A percentile compares a stretch with the other conserved stretches of the same genome.
phyloP scores from a whole-genome alignment of 2,113 vertebrate species.

The Eidolon helvum region DNA sequence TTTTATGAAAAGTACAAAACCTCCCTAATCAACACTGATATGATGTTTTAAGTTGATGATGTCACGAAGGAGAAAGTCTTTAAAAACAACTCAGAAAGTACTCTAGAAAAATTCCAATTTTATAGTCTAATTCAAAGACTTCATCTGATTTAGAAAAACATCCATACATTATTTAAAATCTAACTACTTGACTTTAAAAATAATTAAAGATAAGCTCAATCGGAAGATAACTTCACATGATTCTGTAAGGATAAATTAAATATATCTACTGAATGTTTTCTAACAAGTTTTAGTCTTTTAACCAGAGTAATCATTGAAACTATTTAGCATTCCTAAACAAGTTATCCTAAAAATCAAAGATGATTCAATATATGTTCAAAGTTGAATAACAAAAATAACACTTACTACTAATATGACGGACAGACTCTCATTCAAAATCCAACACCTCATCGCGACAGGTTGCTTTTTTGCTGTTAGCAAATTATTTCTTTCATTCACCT shows the following conservation, averaged over 20 bases:
- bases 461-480: conserved; percentile 31
- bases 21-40: neutral
- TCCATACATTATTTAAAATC: conserved; percentile 64
- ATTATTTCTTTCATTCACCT: conserved; percentile 61
- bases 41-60: neutral
- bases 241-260: conserved; percentile 77
- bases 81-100: conserved; percentile 56
- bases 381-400: conserved; percentile 70
- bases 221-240: conserved; percentile 72
- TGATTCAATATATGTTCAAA: conserved; percentile 67
- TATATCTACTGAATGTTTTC: conserved; percentile 78
- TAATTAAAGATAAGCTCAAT: conserved; percentile 80
- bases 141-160: conserved; percentile 59
- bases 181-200: conserved; percentile 76
- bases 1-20: neutral
- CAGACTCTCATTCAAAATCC: conserved; percentile 84
- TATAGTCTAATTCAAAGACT: conserved; percentile 58
- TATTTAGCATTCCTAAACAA: conserved; percentile 72
- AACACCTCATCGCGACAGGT: conserved; percentile 76
- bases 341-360: conserved; percentile 68
- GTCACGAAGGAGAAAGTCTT: conserved; percentile 15
- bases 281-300: conserved; percentile 75
- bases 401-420: conserved; percentile 83
- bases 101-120: conserved; percentile 46
- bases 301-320: conserved; percentile 73